Evolutionary conservation across 2,888 invertebrate genomes (phyloP), one percentile per base, ranked within the genome.

Genomic region (Dasypogon diadema): DNA sequence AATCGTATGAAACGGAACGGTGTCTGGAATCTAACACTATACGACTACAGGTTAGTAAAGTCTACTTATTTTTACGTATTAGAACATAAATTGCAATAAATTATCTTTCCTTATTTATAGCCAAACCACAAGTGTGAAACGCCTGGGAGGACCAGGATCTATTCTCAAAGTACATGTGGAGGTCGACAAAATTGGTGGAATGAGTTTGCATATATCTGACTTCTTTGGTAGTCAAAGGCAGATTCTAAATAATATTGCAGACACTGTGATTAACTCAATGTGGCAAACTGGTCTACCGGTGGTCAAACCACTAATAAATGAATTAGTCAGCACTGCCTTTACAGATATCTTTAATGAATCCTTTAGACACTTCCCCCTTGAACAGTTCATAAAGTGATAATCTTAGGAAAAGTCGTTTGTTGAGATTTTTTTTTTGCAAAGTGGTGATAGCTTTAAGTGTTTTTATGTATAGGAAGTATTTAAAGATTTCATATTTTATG

Each of bases 281-380:
- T 95, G 95, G 95, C 91, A 92, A 81, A 91, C 93, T 0, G 94
- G 94, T 30, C 92, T 95, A 81, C 90, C 91, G 1, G 87, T 94
- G 48, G 88, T 93, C 72, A 88, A 91, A 77, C 93, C 94, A 0
- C 86, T 94, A 65, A 93, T 95, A 81, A 93, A 94, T 84, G 94
- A 95, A 83, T 87, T 95, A 77, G 94, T 95, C 78, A 92, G 93
- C 83, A 91, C 91, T 0, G 94, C 93, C 4, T 95, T 95, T 84
- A 93, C 94, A 0, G 92, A 93, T 77, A 94, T 95, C 79, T 93
- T 93, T 85, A 93, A 91, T 81, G 89, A 89, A 75, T 91, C 92
- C 68, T 95, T 95, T 83, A 88, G 88, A 78, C 86, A 91, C 83
- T 93, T 95, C 84, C 92, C 93, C 0, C 85, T 94, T 55, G 89